A percentile compares a stretch with the other conserved stretches of the same genome.
phyloP scores from a whole-genome alignment of 2,113 vertebrate genomes.

The Clupea harengus region DNA sequence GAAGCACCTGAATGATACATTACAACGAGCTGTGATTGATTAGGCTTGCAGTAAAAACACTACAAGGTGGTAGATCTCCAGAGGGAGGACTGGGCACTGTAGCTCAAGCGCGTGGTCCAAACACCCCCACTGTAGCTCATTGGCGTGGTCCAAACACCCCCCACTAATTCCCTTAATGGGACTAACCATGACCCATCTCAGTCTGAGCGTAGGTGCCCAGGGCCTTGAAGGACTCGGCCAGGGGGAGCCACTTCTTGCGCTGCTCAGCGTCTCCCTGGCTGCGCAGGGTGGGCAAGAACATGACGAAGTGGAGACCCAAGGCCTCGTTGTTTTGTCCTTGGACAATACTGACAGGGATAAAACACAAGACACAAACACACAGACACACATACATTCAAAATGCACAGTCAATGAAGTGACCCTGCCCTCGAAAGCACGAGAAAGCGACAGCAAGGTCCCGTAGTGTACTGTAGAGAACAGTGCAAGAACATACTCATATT shows the following conservation, averaged over 20 bases:
- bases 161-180: constrained; percentile 29
- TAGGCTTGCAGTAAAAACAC: background rate
- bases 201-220: constrained; percentile 96
- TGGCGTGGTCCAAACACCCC: background rate
- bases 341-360: constrained; percentile 49
- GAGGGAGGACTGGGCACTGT: background rate
- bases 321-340: constrained; percentile 59
- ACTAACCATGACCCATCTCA: constrained; percentile 98
- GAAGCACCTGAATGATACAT: background rate
- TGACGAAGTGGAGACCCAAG: constrained; percentile 80
- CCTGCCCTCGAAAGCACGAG: background rate
- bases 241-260: constrained; percentile 83
- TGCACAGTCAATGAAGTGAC: background rate
- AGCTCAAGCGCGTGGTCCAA: too few species aligned
- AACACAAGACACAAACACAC: background rate
- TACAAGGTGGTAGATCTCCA: background rate
- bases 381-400: background rate
- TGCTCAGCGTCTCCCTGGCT: constrained; percentile 82
- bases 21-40: background rate
- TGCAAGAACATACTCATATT: too few species aligned
- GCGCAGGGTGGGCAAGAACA: constrained; percentile 87
- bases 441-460: background rate
- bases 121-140: too few species aligned
- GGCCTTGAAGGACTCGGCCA: constrained; percentile 71
- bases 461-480: background rate